Conservation (phyloP, 92 coral and sea anemone species). For the Siderastrea siderea region DNA sequence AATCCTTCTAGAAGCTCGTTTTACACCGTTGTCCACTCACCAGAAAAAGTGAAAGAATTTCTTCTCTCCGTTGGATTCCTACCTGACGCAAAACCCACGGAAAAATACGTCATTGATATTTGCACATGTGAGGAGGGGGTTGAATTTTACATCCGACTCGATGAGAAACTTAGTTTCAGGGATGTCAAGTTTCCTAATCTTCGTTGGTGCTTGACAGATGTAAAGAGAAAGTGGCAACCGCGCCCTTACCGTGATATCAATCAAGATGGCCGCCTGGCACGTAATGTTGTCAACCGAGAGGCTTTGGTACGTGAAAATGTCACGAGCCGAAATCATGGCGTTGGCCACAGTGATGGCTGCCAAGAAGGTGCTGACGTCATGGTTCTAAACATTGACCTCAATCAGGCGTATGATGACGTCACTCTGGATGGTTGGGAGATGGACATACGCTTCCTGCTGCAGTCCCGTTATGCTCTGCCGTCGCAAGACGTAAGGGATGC, state of each 20-base stretch:
- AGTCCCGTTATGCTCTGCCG: conserved; percentile 79
- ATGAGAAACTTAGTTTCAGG: conserved; percentile 53
- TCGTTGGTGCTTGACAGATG: conserved; percentile 93
- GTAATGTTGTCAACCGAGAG: neutral
- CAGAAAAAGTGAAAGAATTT: conserved; percentile 54
- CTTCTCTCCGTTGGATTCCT: conserved; percentile 43
- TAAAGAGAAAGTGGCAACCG: conserved; percentile 85
- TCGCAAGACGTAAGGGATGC: conserved; percentile 72
- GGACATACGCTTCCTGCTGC: conserved; percentile 91
- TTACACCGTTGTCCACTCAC: conserved; percentile 76
- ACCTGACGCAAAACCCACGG: conserved; percentile 28
- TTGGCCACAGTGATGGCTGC: no score
- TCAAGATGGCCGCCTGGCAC: no score
- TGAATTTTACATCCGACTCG: conserved; percentile 71
- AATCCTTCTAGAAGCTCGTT: conserved; percentile 89
- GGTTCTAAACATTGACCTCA: neutral
- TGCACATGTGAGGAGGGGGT: conserved; percentile 53
- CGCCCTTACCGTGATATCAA: conserved; percentile 3
- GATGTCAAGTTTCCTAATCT: conserved; percentile 79
- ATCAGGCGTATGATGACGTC: neutral
- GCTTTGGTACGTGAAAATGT: neutral
- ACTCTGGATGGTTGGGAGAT: conserved; percentile 83
- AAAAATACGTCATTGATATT: conserved; percentile 53
- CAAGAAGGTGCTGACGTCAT: neutral
- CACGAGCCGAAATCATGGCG: neutral